A percentile compares a stretch with the other conserved stretches of the same genome.
Conservation (phyloP, 2,113 vertebrate genomes). For the Microcebus tavaratra region DNA sequence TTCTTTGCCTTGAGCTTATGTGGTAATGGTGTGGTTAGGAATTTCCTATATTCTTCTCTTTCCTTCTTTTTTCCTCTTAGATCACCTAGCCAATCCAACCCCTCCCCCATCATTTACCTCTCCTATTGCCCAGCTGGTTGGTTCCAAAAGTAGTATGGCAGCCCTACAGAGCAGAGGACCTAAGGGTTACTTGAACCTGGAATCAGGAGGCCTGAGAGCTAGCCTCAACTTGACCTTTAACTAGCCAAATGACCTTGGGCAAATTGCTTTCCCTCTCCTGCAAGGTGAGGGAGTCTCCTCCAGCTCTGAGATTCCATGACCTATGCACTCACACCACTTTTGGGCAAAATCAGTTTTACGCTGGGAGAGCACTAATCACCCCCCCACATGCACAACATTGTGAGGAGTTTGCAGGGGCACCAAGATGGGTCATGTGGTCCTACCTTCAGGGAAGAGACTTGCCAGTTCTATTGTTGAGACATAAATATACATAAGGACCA, state of each 20-base stretch:
- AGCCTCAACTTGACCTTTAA: not conserved
- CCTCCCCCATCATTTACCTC: not conserved
- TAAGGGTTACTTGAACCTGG: not conserved
- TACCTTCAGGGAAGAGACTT: not conserved
- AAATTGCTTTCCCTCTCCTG: not conserved
- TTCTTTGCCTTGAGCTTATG: not conserved
- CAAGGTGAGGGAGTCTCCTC: not conserved
- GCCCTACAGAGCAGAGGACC: not conserved
- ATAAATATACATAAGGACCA: not conserved
- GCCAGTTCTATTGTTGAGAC: not conserved
- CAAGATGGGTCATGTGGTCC: not conserved
- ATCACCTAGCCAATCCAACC: not conserved
- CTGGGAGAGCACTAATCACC: not conserved
- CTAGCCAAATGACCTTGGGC: not conserved
- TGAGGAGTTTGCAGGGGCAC: not conserved
- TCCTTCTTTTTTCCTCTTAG: not conserved
- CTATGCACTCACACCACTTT: not conserved
- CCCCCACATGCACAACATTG: not conserved
- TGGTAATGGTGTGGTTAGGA: conserved; percentile 12
- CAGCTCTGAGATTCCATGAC: not conserved
- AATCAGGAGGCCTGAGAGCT: not conserved
- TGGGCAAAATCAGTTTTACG: not conserved
- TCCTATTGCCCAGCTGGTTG: not conserved
- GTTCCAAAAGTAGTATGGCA: not conserved
- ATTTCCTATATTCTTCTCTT: not conserved